Percentiles rank a stretch among this genome's conserved stretches.
Conservation (phyloP, 2,113 vertebrate species). For the Sinocyclocheilus maitianheensis region DNA sequence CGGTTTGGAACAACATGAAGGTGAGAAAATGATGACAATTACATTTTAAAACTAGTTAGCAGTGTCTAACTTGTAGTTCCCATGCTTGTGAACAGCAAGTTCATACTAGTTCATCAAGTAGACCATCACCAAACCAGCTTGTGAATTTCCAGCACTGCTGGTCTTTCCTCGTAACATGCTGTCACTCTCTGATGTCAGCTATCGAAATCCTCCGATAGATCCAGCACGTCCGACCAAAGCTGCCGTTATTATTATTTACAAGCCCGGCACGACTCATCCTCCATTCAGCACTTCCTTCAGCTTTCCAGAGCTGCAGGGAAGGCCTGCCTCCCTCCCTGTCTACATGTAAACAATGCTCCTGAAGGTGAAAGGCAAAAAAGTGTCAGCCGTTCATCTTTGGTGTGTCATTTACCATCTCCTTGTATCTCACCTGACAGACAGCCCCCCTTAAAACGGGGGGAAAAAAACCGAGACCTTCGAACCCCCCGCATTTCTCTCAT, state of each 20-base stretch:
- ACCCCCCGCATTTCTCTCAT: conserved; percentile 75
- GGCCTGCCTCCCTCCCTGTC: conserved; percentile 83
- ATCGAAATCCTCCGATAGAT: conserved; percentile 15
- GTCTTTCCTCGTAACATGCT: background rate
- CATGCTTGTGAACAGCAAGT: background rate
- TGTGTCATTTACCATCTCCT: conserved; percentile 95
- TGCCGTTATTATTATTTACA: conserved; percentile 45
- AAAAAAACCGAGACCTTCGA: conserved; percentile 60
- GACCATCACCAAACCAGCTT: background rate
- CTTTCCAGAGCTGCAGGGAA: conserved; percentile 59
- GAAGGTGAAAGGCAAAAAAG: conserved; percentile 88
- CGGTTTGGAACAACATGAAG: background rate
- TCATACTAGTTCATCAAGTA: background rate
- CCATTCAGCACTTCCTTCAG: conserved; percentile 25
- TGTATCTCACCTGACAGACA: conserved; percentile 75
- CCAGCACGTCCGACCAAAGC: conserved; percentile 33
- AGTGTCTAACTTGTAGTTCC: background rate
- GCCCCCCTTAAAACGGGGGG: conserved; percentile 63
- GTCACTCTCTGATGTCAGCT: conserved; percentile 24
- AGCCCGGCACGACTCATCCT: conserved; percentile 12
- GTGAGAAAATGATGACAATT: background rate
- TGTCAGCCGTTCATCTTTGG: conserved; percentile 99
- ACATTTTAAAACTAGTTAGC: background rate
- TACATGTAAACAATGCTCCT: conserved; percentile 94
- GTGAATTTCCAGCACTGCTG: background rate